Percentiles rank a stretch among this genome's conserved stretches.
phyloP scores from a whole-genome alignment of 2,888 invertebrate species.

The Heliconius aoede region DNA sequence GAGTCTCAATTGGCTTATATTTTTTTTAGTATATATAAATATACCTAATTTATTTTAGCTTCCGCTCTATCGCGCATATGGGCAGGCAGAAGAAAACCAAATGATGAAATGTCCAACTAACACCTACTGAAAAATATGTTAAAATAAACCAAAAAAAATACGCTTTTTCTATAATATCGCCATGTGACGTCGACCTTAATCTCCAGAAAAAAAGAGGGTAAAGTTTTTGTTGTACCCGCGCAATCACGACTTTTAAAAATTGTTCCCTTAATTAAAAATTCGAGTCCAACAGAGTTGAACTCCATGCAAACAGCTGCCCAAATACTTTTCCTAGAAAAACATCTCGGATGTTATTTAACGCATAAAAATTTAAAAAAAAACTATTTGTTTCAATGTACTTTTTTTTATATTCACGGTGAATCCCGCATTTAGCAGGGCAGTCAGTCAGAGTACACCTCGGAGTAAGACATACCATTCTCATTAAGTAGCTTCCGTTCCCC shows the following conservation, averaged over 20 bases:
- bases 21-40: background rate
- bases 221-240: constrained; percentile 63
- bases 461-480: too few relatives aligned
- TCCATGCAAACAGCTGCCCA: constrained; percentile 43
- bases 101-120: background rate
- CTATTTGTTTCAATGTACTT: background rate
- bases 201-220: constrained; percentile 43
- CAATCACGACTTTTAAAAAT: constrained; percentile 69
- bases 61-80: background rate
- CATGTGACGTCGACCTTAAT: constrained; percentile 31
- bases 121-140: background rate
- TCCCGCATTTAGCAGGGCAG: too few relatives aligned
- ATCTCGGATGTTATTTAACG: constrained; percentile 40
- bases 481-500: too few relatives aligned
- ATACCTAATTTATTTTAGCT: background rate
- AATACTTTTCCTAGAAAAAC: constrained; percentile 43
- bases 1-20: background rate
- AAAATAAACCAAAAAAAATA: constrained; percentile 6
- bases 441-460: too few relatives aligned
- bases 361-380: background rate
- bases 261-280: constrained; percentile 68
- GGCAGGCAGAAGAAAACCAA: background rate
- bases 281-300: constrained; percentile 41
- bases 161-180: constrained; percentile 1
- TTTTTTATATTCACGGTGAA: too few relatives aligned